Evolutionary conservation across 1,140 invertebrate genomes (phyloP).

Genomic region (Drosophila biarmipes): DNA sequence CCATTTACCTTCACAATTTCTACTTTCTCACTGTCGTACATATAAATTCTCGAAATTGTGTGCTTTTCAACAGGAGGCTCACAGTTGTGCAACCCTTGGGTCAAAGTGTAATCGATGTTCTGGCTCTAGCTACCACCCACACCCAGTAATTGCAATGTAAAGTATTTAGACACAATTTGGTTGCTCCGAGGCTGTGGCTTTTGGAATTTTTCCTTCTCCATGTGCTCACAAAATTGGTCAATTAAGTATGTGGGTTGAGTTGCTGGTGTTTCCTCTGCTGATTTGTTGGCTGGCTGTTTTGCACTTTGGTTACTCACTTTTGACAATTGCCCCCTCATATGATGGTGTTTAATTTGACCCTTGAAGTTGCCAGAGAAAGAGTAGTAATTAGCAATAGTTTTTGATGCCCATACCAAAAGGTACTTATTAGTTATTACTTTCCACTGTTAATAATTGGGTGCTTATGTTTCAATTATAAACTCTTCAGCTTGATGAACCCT

Average conservation of each 20-base stretch:
- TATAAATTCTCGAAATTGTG: slow-evolving; percentile 35
- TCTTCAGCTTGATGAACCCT: neutral
- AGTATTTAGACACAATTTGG: slow-evolving; percentile 68
- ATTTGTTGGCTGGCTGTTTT: slow-evolving; percentile 12
- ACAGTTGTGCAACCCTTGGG: slow-evolving; percentile 23
- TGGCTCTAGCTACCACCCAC: slow-evolving; percentile 4
- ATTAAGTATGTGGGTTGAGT: slow-evolving; percentile 47
- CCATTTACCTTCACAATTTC: slow-evolving; percentile 10
- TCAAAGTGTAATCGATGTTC: slow-evolving; percentile 7
- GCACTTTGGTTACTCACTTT: slow-evolving; percentile 33
- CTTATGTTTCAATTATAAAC: too few species aligned
- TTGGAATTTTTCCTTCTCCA: neutral
- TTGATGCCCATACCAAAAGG: neutral
- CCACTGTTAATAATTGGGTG: too few species aligned
- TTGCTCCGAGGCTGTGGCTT: slow-evolving; percentile 27
- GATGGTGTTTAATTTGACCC: slow-evolving; percentile 5
- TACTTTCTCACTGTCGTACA: slow-evolving; percentile 7
- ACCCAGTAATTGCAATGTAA: slow-evolving; percentile 67
- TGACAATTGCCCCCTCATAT: slow-evolving; percentile 17
- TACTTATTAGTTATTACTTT: too few species aligned
- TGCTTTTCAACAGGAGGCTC: neutral
- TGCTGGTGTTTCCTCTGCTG: slow-evolving; percentile 2
- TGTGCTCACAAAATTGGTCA: slow-evolving; percentile 43
- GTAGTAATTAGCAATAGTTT: neutral
- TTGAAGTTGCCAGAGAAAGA: neutral